Conservation (phyloP, 2,888 invertebrate genomes). For the Plebejus melissa region DNA sequence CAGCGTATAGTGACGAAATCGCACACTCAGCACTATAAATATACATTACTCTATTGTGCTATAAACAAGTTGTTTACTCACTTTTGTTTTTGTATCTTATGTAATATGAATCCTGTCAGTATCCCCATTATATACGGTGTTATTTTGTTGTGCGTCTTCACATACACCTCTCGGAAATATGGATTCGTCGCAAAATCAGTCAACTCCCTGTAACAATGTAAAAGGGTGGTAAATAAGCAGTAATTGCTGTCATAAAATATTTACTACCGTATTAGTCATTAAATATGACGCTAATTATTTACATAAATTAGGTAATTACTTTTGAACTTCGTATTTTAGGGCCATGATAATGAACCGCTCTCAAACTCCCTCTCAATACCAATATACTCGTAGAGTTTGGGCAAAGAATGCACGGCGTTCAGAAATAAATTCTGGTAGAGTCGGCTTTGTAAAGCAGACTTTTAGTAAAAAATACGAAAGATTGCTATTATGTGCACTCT, state of each 20-base stretch:
- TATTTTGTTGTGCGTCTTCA: constrained; percentile 87
- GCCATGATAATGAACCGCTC: no score
- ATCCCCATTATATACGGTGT: constrained; percentile 84
- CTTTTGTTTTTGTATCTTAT: constrained; percentile 81
- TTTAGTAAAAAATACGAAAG: no score
- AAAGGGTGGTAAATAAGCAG: neutral
- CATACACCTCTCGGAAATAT: constrained; percentile 82
- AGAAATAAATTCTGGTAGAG: no score
- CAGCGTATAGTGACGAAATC: neutral
- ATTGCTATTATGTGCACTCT: no score
- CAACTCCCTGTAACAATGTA: constrained; percentile 74
- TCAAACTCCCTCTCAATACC: no score
- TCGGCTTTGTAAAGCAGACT: no score
- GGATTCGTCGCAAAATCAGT: constrained; percentile 80
- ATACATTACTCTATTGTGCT: neutral
- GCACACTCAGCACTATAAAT: neutral
- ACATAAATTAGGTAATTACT: neutral
- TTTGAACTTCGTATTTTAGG: neutral
- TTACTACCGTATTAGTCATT: neutral
- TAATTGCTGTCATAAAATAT: neutral
- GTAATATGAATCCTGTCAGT: constrained; percentile 81
- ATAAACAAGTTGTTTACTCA: constrained; percentile 51
- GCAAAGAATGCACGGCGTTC: no score
- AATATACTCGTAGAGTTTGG: no score
- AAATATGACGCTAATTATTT: neutral